These are phyloP conservation scores for Pseudomyrmex pallidus DNA, from an alignment of 1,140 invertebrate genomes.

Conservation along the genomic window DNA sequence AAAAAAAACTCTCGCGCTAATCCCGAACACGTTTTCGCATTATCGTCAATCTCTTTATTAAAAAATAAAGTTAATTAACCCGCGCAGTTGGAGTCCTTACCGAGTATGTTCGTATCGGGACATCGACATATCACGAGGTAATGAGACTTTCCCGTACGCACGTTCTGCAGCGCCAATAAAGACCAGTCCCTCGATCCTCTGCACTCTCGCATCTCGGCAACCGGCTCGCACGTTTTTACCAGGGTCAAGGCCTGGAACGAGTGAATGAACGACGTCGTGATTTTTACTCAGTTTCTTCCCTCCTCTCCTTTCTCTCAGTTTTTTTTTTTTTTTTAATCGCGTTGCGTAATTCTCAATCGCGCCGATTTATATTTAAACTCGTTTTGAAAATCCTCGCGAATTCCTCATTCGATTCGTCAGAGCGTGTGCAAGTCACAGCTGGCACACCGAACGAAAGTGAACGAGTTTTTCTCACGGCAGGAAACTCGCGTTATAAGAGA, in stretches of 20 bases:
- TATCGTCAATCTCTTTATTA: background rate
- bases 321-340: background rate
- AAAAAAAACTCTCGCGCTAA: too few species aligned
- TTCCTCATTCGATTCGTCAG: constrained; percentile 62
- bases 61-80: background rate
- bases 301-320: background rate
- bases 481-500: constrained; percentile 56
- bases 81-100: constrained; percentile 85
- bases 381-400: background rate
- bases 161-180: constrained; percentile 95
- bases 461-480: constrained; percentile 75
- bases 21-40: background rate
- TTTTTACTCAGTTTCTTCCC: background rate
- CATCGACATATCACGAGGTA: constrained; percentile 97
- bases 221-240: constrained; percentile 96
- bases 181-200: constrained; percentile 96
- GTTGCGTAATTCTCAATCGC: background rate
- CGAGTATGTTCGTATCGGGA: constrained; percentile 92
- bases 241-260: constrained; percentile 91
- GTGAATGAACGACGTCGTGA: background rate
- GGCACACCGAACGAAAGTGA: constrained; percentile 82
- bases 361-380: background rate
- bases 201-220: constrained; percentile 94
- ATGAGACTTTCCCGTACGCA: constrained; percentile 96
- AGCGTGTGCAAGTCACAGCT: constrained; percentile 52